Conservation (phyloP, 2,113 vertebrate species). For the Pseudorectes ferrugineus region DNA sequence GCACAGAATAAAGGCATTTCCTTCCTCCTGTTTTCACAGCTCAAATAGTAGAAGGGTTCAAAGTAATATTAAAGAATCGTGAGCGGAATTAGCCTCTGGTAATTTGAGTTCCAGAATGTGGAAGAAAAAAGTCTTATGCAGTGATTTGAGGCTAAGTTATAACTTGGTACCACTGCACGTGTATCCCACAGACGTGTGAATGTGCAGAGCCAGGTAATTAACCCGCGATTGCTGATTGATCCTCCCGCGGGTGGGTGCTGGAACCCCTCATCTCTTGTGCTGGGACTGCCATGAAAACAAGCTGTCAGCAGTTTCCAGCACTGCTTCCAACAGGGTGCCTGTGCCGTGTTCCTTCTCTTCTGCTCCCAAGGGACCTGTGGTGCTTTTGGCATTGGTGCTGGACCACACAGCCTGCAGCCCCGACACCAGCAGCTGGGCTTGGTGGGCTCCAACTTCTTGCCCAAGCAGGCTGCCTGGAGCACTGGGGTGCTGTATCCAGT, state of each 20-base stretch:
- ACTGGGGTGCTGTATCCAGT: not conserved
- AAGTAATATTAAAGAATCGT: not conserved
- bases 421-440: rapidly evolving
- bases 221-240: not conserved
- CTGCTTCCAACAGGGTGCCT: not conserved
- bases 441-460: not conserved
- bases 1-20: constrained; percentile 28
- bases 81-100: not conserved
- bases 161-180: not conserved
- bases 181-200: not conserved
- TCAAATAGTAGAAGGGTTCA: not conserved
- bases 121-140: not conserved
- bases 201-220: not conserved
- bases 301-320: not conserved
- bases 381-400: not conserved
- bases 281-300: not conserved
- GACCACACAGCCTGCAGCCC: not conserved
- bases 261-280: not conserved
- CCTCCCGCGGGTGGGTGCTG: rapidly evolving
- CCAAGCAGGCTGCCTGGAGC: not conserved
- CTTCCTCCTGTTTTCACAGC: constrained; percentile 8
- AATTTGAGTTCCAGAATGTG: not conserved
- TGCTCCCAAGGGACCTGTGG: not conserved
- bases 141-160: not conserved
- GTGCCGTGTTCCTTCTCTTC: not conserved